phyloP scores from a whole-genome alignment of 2,888 invertebrate species.

The Ormia ochracea region DNA sequence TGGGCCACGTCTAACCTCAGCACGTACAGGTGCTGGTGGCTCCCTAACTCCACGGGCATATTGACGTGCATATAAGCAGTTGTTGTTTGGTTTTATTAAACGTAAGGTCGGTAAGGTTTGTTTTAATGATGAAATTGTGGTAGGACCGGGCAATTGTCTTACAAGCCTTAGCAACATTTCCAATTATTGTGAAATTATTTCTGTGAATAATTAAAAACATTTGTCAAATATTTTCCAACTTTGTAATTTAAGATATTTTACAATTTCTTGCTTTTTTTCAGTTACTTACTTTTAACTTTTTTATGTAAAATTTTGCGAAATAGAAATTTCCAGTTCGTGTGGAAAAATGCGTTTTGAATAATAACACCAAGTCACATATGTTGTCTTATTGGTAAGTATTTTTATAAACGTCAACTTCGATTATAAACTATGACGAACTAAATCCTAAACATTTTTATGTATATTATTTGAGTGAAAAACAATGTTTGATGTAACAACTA shows the following conservation, averaged over 20 bases:
- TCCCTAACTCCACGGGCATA: constrained; percentile 70
- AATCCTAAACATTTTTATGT: too few relatives aligned
- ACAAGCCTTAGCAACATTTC: constrained; percentile 71
- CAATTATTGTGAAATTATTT: constrained; percentile 68
- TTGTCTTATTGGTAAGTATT: too few relatives aligned
- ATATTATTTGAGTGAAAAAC: too few relatives aligned
- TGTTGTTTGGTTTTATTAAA: constrained; percentile 54
- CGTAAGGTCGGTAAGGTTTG: constrained; percentile 28
- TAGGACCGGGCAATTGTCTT: constrained; percentile 60
- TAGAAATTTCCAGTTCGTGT: constrained; percentile 33
- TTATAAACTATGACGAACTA: too few relatives aligned
- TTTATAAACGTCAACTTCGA: too few relatives aligned
- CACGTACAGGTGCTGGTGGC: constrained; percentile 61
- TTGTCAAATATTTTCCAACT: background rate
- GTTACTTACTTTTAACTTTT: constrained; percentile 4
- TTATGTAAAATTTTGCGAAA: constrained; percentile 10
- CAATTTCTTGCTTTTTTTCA: background rate
- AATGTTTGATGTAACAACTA: too few relatives aligned
- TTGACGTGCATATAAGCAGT: constrained; percentile 64
- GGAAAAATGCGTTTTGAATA: background rate
- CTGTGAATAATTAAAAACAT: background rate
- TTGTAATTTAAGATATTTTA: background rate
- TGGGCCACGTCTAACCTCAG: constrained; percentile 62
- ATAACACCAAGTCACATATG: too few relatives aligned
- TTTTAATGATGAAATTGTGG: constrained; percentile 31